These are phyloP conservation scores for Betta splendens DNA, from an alignment of 2,797 vertebrate genomes.

Conservation along the genomic window DNA sequence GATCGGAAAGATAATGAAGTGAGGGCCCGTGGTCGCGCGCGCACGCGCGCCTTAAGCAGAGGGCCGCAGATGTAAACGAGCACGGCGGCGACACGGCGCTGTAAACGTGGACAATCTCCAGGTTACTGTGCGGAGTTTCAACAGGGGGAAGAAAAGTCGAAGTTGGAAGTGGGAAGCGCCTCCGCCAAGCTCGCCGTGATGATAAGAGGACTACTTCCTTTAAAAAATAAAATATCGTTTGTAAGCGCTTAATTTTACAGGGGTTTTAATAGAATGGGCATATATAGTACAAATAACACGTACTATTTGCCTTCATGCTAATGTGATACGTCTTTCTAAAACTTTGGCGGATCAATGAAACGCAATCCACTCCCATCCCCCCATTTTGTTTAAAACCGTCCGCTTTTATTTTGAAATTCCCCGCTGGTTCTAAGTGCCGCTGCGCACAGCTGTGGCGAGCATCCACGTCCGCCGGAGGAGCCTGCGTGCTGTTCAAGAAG, in stretches of 20 bases:
- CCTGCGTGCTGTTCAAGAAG: too few species aligned
- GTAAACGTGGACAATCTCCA: slow-evolving; percentile 80
- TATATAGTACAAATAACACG: too few species aligned
- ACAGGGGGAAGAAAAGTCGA: slow-evolving; percentile 47
- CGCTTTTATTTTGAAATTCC: slow-evolving; percentile 56
- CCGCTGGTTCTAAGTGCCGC: neutral
- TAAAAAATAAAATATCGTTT: neutral
- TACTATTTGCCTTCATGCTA: too few species aligned
- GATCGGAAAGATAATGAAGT: neutral
- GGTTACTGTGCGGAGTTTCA: slow-evolving; percentile 27
- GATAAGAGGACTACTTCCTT: slow-evolving; percentile 9
- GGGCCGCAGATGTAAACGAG: slow-evolving; percentile 39
- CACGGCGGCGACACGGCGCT: slow-evolving; percentile 35
- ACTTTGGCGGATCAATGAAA: neutral
- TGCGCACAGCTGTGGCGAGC: slow-evolving; percentile 14
- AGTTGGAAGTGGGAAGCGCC: slow-evolving; percentile 22
- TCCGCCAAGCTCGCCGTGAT: slow-evolving; percentile 16
- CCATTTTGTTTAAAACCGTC: neutral
- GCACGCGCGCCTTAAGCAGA: slow-evolving; percentile 14
- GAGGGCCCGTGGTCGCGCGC: neutral
- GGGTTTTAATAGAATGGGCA: too few species aligned
- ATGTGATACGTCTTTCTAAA: too few species aligned
- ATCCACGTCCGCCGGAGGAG: slow-evolving; percentile 18
- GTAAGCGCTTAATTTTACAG: too few species aligned
- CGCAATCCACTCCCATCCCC: too few species aligned